Evolutionary conservation across 2,113 vertebrate species (phyloP).

Genomic region (Dendropsophus ebraccatus): DNA sequence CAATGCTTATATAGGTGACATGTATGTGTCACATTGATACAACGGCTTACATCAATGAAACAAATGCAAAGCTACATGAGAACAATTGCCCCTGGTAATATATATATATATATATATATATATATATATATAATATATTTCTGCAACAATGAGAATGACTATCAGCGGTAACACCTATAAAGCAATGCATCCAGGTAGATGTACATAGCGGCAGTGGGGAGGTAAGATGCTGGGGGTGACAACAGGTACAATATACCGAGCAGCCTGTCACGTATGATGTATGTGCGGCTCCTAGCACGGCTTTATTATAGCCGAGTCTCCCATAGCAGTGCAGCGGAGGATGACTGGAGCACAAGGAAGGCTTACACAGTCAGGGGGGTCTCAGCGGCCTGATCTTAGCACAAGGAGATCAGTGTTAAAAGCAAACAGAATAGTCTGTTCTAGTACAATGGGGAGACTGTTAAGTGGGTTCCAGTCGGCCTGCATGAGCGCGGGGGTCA

Average conservation of each 20-base stretch:
- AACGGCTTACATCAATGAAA: not conserved
- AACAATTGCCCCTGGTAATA: not conserved
- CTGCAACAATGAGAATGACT: too few relatives aligned
- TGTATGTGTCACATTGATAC: not conserved
- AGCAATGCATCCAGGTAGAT: too few relatives aligned
- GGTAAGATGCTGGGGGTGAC: too few relatives aligned
- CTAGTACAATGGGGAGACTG: slow-evolving; percentile 49
- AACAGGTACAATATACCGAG: too few relatives aligned
- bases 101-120: too few relatives aligned
- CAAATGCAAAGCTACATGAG: not conserved
- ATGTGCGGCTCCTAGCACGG: too few relatives aligned
- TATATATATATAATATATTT: too few relatives aligned
- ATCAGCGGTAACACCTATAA: too few relatives aligned
- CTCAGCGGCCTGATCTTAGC: slow-evolving; percentile 31
- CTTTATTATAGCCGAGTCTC: not conserved
- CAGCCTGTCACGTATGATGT: too few relatives aligned
- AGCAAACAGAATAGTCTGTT: slow-evolving; percentile 44
- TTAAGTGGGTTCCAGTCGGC: slow-evolving; percentile 33
- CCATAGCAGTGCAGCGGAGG: not conserved
- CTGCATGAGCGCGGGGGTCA: slow-evolving; percentile 13
- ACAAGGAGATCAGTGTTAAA: slow-evolving; percentile 53
- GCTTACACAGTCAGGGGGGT: slow-evolving; percentile 30
- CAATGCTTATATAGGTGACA: not conserved
- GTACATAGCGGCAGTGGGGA: too few relatives aligned
- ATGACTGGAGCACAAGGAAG: slow-evolving; percentile 23